A percentile compares a stretch with the other conserved stretches of the same genome.
These are phyloP conservation scores for Oceanodroma tethys DNA, from an alignment of 2,113 vertebrate genomes.

Conservation along the genomic window DNA sequence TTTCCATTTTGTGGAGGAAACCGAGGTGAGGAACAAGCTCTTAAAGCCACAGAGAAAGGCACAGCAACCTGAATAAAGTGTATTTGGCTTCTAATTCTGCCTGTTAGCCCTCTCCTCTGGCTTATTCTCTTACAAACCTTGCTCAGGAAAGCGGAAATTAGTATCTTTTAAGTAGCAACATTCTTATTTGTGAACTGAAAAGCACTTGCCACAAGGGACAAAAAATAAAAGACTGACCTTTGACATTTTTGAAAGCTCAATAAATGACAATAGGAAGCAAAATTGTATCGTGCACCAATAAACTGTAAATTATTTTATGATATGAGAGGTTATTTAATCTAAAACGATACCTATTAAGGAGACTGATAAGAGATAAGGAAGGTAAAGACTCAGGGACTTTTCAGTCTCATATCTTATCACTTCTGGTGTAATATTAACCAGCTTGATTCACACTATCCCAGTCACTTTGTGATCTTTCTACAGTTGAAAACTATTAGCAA, in stretches of 20 bases:
- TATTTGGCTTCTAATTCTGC: not conserved
- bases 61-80: not conserved
- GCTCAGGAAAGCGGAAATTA: not conserved
- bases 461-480: conserved; percentile 51
- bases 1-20: not conserved
- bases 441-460: conserved; percentile 37
- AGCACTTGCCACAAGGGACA: not conserved
- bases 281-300: conserved; percentile 5
- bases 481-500: conserved; percentile 37
- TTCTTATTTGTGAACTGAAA: not conserved
- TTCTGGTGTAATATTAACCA: conserved; percentile 68
- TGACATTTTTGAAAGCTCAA: conserved; percentile 1
- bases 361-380: conserved; percentile 68
- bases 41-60: not conserved
- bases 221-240: not conserved
- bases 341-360: conserved; percentile 64
- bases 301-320: conserved; percentile 57
- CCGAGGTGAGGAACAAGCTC: not conserved
- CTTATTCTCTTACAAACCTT: not conserved
- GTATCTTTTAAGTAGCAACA: not conserved
- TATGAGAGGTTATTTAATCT: conserved; percentile 61
- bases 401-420: conserved; percentile 61
- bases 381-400: conserved; percentile 70
- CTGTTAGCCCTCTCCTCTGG: not conserved
- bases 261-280: conserved; percentile 24